phyloP scores from a whole-genome alignment of 23 tunicate species.

The Botrylloides violaceus region DNA sequence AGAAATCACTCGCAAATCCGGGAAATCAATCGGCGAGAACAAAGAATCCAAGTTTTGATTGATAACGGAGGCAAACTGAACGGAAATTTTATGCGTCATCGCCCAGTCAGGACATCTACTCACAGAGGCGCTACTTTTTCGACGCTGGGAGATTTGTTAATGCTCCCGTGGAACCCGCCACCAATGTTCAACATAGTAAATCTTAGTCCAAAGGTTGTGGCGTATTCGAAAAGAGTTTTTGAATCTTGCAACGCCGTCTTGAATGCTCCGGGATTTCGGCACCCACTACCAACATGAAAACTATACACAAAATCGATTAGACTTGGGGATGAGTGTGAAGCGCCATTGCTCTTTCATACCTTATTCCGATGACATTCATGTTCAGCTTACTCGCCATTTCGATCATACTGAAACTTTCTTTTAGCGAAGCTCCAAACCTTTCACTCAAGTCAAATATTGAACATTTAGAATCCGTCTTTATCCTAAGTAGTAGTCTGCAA shows the following conservation, averaged over 20 bases:
- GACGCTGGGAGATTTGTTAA: not conserved
- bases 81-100: too few relatives aligned
- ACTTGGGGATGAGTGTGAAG: too few relatives aligned
- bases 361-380: conserved; percentile 14
- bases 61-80: not conserved
- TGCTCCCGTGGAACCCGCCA: not conserved
- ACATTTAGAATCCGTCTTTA: not conserved
- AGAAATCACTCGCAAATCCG: not conserved
- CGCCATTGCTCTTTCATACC: not conserved
- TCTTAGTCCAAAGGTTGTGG: conserved; percentile 10
- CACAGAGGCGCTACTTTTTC: not conserved
- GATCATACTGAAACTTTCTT: not conserved
- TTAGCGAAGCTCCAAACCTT: conserved; percentile 17
- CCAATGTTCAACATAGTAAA: conserved; percentile 18
- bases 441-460: not conserved
- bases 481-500: not conserved
- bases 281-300: conserved; percentile 22
- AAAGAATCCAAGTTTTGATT: not conserved
- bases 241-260: conserved; percentile 14
- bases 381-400: conserved; percentile 6
- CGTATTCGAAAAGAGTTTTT: conserved; percentile 13
- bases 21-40: not conserved
- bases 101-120: not conserved
- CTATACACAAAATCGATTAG: not conserved
- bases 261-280: not conserved